Evolutionary conservation across 2,888 invertebrate species (phyloP).

Genomic region (Coenonympha glycerion): DNA sequence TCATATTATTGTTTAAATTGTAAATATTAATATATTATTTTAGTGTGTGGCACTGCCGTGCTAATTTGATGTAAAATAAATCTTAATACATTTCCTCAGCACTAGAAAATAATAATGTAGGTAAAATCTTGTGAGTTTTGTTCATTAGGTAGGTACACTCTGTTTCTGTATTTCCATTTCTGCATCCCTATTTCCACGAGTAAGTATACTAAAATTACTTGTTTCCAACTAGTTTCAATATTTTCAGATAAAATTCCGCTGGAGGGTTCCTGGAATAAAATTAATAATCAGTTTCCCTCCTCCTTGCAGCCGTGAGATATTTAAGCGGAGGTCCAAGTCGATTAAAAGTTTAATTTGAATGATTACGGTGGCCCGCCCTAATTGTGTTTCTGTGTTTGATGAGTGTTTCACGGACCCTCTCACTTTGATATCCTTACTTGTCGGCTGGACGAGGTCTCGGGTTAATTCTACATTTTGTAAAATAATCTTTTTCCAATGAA

Average conservation of each 20-base stretch:
- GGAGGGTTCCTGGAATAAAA: background rate
- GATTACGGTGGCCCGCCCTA: background rate
- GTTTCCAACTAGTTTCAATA: too few relatives aligned
- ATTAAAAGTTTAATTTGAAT: slow-evolving; percentile 4
- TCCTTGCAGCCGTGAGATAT: background rate
- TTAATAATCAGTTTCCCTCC: background rate
- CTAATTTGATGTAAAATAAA: too few relatives aligned
- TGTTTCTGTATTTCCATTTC: too few relatives aligned
- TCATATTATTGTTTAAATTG: too few relatives aligned
- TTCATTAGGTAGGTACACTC: too few relatives aligned
- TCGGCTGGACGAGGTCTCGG: background rate
- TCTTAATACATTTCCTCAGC: too few relatives aligned
- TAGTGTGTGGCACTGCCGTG: too few relatives aligned
- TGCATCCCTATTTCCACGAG: too few relatives aligned
- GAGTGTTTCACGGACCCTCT: background rate
- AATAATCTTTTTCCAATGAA: background rate
- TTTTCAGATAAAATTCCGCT: background rate
- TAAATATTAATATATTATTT: too few relatives aligned
- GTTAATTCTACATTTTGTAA: background rate
- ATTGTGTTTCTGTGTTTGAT: background rate
- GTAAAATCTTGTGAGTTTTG: too few relatives aligned
- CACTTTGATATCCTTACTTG: background rate
- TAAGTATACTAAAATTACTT: too few relatives aligned
- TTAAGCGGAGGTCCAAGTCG: background rate
- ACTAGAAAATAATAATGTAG: too few relatives aligned